Evolutionary conservation across 2,113 vertebrate genomes (phyloP).

Genomic region (Ranitomeya imitator): DNA sequence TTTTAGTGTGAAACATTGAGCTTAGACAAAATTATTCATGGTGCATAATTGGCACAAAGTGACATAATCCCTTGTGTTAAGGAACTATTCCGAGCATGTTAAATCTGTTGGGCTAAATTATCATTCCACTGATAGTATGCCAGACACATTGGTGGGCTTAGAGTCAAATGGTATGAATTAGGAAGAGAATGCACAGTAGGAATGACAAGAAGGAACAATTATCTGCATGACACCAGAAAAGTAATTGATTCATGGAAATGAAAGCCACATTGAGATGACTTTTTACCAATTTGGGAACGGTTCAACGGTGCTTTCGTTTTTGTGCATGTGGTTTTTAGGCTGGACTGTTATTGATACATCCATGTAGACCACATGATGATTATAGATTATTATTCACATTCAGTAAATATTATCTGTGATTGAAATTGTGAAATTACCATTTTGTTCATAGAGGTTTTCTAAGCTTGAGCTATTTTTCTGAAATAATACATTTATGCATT

Average conservation of each 20-base stretch:
- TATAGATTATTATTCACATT: neutral
- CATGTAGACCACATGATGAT: neutral
- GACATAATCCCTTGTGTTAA: too few species aligned
- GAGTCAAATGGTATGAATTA: conserved; percentile 9
- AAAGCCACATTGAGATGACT: conserved; percentile 1
- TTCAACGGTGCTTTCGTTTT: neutral
- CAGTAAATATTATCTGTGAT: too few species aligned
- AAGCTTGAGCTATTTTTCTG: too few species aligned
- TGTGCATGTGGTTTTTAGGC: conserved; percentile 10
- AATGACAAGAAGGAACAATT: conserved; percentile 16
- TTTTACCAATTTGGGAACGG: neutral
- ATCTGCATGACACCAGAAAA: conserved; percentile 31
- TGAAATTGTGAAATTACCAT: too few species aligned
- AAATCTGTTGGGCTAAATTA: neutral
- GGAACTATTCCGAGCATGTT: neutral
- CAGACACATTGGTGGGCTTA: neutral
- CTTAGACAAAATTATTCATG: neutral
- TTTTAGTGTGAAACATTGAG: too few species aligned
- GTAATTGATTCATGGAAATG: neutral
- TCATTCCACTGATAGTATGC: neutral
- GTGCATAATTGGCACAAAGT: too few species aligned
- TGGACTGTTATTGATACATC: neutral
- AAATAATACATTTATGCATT: too few species aligned
- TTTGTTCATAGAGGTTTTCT: too few species aligned
- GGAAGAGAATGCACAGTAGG: conserved; percentile 7